Percentiles rank a stretch among this genome's conserved stretches.
Evolutionary conservation across 2,113 vertebrate genomes (phyloP).

Genomic region (Sorex fumeus): DNA sequence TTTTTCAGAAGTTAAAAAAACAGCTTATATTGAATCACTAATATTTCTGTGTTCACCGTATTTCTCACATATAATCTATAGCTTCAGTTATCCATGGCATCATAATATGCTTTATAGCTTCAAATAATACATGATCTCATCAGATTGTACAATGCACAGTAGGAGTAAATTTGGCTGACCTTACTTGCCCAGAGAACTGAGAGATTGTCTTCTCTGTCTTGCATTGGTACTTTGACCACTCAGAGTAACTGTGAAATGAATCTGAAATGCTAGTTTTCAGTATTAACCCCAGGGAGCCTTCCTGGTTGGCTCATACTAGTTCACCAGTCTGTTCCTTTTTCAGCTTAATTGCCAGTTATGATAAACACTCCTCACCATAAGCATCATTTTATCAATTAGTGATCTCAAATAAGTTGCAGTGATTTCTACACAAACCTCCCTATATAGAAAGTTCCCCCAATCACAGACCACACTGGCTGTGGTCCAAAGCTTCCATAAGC

Average conservation of each 20-base stretch:
- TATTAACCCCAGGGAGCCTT: neutral
- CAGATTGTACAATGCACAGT: neutral
- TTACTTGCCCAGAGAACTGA: neutral
- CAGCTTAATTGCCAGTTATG: neutral
- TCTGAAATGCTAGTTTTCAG: neutral
- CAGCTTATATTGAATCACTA: neutral
- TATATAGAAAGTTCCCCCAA: neutral
- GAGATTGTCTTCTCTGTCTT: neutral
- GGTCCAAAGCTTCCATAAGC: neutral
- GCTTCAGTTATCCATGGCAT: neutral
- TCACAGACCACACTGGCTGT: too few species aligned
- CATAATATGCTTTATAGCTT: neutral
- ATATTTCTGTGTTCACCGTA: neutral
- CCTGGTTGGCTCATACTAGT: neutral
- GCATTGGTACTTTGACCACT: neutral
- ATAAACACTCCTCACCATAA: neutral
- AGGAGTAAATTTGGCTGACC: neutral
- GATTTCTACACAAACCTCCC: neutral
- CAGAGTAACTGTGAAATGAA: neutral
- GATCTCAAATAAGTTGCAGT: neutral
- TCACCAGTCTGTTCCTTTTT: neutral
- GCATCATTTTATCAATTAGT: conserved; percentile 6
- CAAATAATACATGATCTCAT: neutral
- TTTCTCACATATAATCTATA: neutral
- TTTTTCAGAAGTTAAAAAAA: neutral